A percentile compares a stretch with the other conserved stretches of the same genome.
These are phyloP conservation scores for Tetrao urogallus DNA, from an alignment of 2,113 vertebrate species.

Conservation along the genomic window DNA sequence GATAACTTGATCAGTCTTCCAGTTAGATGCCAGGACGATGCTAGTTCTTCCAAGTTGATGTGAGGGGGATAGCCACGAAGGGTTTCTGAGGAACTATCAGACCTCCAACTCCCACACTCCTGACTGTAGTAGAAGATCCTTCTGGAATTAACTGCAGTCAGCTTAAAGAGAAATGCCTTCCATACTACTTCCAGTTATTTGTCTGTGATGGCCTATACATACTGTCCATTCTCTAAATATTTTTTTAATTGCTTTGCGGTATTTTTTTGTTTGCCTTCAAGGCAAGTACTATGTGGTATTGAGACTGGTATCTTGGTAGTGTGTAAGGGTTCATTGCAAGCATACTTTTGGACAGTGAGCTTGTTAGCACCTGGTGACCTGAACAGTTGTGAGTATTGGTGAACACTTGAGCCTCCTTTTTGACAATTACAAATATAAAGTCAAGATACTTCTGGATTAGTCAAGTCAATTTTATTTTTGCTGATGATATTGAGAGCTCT, in stretches of 20 bases:
- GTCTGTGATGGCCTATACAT: neutral
- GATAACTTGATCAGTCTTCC: accelerated
- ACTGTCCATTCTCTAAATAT: neutral
- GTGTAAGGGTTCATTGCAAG: neutral
- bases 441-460: neutral
- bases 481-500: neutral
- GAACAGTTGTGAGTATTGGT: neutral
- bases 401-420: neutral
- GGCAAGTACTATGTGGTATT: neutral
- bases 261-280: neutral
- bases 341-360: neutral
- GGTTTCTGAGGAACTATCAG: neutral
- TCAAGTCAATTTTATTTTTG: neutral
- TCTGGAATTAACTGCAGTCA: neutral
- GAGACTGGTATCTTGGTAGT: neutral
- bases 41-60: neutral
- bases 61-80: neutral
- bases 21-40: neutral
- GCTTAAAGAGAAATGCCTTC: neutral
- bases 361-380: neutral
- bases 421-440: neutral
- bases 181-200: neutral
- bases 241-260: neutral
- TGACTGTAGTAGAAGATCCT: neutral
- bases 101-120: neutral